A percentile compares a stretch with the other conserved stretches of the same genome.
These are phyloP conservation scores for Lepidothrix coronata DNA, from an alignment of 2,113 vertebrate species.

Conservation along the genomic window DNA sequence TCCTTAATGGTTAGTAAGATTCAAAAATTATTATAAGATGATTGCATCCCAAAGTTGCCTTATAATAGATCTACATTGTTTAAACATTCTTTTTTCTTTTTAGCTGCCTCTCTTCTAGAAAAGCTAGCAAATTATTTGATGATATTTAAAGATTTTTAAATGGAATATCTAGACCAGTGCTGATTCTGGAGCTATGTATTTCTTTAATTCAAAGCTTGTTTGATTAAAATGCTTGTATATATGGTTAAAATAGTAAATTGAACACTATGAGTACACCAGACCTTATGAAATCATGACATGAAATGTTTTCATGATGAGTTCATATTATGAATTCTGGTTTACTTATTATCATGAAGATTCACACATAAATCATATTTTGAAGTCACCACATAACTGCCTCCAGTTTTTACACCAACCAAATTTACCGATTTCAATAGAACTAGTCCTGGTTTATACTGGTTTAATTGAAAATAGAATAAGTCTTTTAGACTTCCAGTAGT, in stretches of 20 bases:
- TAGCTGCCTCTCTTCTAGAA: neutral
- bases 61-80: neutral
- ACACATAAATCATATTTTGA: neutral
- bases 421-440: neutral
- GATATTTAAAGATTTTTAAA: neutral
- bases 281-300: neutral
- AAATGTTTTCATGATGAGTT: neutral
- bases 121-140: neutral
- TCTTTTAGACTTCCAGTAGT: neutral
- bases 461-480: neutral
- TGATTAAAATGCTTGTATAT: neutral
- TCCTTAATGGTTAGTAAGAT: neutral
- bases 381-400: neutral
- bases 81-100: neutral
- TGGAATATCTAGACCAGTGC: neutral
- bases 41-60: neutral
- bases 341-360: neutral
- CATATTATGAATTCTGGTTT: neutral
- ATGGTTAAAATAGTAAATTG: neutral
- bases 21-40: neutral
- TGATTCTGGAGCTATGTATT: neutral
- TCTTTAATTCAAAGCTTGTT: neutral
- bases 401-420: neutral
- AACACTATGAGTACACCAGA: neutral
- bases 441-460: neutral